These are phyloP conservation scores for Porites evermanni DNA, from an alignment of 92 coral and sea anemone species.

Conservation along the genomic window DNA sequence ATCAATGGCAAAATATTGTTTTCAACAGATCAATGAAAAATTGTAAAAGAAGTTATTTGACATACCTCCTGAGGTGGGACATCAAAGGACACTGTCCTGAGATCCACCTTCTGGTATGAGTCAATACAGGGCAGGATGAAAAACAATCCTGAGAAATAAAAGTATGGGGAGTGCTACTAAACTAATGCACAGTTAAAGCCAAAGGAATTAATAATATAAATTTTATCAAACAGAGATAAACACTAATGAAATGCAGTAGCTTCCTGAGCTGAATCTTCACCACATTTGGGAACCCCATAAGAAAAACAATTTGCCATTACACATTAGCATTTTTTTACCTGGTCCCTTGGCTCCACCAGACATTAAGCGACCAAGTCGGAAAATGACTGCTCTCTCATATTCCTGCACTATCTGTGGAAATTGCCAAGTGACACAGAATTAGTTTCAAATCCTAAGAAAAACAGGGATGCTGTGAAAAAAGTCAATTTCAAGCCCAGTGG, in stretches of 20 bases:
- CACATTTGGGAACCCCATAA: no score
- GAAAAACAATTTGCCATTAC: no score
- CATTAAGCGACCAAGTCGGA: slow-evolving; percentile 91
- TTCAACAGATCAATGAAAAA: background rate
- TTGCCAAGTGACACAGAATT: no score
- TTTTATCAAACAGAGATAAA: no score
- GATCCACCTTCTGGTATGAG: slow-evolving; percentile 86
- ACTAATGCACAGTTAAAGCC: background rate
- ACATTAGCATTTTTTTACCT: slow-evolving; percentile 50
- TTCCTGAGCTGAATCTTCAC: no score
- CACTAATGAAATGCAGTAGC: no score
- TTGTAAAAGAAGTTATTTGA: background rate
- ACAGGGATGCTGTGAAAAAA: no score
- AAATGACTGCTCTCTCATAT: slow-evolving; percentile 94
- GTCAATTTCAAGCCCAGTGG: no score
- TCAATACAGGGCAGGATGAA: slow-evolving; percentile 93
- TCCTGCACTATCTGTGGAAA: slow-evolving; percentile 88
- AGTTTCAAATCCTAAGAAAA: no score
- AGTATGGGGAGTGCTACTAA: background rate
- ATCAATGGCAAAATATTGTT: no score
- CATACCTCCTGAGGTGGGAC: slow-evolving; percentile 98
- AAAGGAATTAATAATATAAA: no score
- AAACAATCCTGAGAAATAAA: slow-evolving; percentile 67
- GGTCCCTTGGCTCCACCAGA: slow-evolving; percentile 99
- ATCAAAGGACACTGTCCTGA: slow-evolving; percentile 93